Evolutionary conservation across 2,113 vertebrate species (phyloP).

Genomic region (Trachemys scripta): DNA sequence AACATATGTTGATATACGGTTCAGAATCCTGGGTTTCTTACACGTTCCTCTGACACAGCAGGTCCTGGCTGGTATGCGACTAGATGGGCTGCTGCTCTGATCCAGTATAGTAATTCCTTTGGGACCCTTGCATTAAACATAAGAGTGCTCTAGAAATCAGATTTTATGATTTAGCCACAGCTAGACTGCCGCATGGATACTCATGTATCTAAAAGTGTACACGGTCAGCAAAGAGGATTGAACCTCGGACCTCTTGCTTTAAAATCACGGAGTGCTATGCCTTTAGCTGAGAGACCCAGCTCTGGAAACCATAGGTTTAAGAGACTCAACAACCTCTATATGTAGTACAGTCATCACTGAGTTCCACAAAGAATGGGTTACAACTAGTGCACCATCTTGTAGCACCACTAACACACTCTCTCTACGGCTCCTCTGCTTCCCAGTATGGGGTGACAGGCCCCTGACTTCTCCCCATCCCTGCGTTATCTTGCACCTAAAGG

Average conservation of each 20-base stretch:
- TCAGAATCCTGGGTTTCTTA: not conserved
- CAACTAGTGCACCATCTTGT: not conserved
- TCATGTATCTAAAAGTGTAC: not conserved
- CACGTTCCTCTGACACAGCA: not conserved
- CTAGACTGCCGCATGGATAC: not conserved
- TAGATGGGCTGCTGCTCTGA: not conserved
- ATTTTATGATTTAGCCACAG: not conserved
- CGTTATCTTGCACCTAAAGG: not conserved
- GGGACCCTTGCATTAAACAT: not conserved
- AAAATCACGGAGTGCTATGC: rapidly evolving
- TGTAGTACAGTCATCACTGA: not conserved
- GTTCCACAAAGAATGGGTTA: not conserved
- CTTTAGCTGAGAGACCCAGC: not conserved
- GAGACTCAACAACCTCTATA: not conserved
- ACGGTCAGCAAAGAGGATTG: not conserved
- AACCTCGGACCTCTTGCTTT: not conserved
- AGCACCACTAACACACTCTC: not conserved
- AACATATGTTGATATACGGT: not conserved
- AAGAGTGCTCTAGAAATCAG: not conserved
- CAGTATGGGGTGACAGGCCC: not conserved
- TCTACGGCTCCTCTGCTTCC: not conserved
- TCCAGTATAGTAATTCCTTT: not conserved
- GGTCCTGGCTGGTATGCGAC: not conserved
- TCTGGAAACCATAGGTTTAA: not conserved
- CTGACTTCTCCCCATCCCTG: not conserved